A percentile compares a stretch with the other conserved stretches of the same genome.
Evolutionary conservation across 2,113 vertebrate genomes (phyloP).

Genomic region (mouse (Mus musculus)): DNA sequence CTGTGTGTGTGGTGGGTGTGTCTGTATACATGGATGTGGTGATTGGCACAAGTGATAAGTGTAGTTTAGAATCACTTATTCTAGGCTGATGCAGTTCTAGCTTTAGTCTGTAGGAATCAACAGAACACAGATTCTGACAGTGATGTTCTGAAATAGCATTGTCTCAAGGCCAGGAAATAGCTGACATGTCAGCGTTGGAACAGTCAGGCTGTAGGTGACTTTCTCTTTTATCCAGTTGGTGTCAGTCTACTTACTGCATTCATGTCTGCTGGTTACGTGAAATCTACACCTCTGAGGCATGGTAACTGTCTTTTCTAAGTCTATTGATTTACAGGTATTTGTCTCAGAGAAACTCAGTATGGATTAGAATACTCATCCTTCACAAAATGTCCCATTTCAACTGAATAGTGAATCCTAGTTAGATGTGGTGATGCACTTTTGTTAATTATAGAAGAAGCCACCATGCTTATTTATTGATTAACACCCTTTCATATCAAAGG

Average conservation of each 20-base stretch:
- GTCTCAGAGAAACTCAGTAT: neutral
- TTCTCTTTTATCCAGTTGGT: neutral
- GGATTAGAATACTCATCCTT: neutral
- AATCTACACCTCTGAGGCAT: neutral
- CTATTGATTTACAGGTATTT: neutral
- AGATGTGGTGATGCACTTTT: neutral
- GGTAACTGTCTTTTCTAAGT: neutral
- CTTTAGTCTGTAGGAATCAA: neutral
- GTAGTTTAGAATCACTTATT: neutral
- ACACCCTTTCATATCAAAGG: neutral
- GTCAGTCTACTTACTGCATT: neutral
- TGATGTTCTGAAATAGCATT: neutral
- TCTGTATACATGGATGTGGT: neutral
- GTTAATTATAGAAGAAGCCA: neutral
- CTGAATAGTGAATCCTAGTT: neutral
- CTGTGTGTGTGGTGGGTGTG: neutral
- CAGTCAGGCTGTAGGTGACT: accelerated
- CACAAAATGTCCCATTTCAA: neutral
- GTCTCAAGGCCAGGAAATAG: neutral
- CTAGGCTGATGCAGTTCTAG: neutral
- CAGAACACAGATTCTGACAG: no score
- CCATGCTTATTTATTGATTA: neutral
- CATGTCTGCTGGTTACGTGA: neutral
- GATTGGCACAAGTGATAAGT: neutral
- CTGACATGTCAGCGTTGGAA: neutral